A percentile compares a stretch with the other conserved stretches of the same genome.
Conservation (phyloP, 2,797 vertebrate genomes). For the Diceros bicornis region DNA sequence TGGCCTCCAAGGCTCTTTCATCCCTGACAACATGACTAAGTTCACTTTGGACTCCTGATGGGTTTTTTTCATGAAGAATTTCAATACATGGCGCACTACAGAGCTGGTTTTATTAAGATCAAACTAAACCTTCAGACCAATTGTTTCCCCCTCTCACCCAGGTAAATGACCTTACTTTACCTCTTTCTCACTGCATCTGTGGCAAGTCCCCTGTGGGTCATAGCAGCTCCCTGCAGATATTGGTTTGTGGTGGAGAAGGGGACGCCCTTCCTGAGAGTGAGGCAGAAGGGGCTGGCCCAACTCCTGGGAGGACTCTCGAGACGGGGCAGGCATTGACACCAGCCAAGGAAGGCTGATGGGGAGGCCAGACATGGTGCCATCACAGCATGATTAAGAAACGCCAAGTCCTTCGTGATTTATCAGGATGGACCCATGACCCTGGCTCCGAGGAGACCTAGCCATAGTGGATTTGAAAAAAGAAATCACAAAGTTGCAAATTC, state of each 20-base stretch:
- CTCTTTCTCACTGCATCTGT: rapidly evolving
- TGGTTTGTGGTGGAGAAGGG: neutral
- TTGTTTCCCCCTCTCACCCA: neutral
- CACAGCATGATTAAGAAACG: neutral
- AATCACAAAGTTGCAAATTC: neutral
- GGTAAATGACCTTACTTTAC: neutral
- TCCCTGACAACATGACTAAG: rapidly evolving
- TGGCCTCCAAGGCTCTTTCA: neutral
- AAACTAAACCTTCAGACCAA: neutral
- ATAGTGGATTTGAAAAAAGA: neutral
- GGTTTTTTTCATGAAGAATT: neutral
- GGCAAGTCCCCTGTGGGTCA: neutral
- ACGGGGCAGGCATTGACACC: too few species aligned
- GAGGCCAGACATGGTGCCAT: neutral
- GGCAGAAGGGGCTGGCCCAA: rapidly evolving
- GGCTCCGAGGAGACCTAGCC: neutral
- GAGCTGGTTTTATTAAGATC: neutral
- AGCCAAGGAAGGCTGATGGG: too few species aligned
- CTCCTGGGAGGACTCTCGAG: neutral
- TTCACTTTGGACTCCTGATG: neutral
- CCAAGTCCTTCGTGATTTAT: neutral
- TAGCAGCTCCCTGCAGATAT: neutral
- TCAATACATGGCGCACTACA: too few species aligned
- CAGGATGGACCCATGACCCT: neutral
- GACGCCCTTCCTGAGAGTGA: neutral